Conservation (phyloP, 2,113 vertebrate genomes). For the Pipra filicauda region DNA sequence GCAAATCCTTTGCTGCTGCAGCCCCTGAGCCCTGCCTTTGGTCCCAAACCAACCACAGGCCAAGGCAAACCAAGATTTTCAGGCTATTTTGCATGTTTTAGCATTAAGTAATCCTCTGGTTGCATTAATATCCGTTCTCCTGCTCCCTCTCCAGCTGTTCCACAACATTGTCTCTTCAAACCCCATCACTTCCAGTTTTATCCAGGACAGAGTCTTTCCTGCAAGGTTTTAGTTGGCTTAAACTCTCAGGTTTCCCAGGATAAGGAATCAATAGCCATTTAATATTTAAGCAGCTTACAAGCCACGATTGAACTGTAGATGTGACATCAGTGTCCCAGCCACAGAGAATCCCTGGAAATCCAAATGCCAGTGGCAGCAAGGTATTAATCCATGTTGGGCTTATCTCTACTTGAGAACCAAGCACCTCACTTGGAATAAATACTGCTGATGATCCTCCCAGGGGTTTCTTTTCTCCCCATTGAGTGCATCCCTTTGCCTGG, state of each 20-base stretch:
- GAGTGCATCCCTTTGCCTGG: not conserved
- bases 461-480: not conserved
- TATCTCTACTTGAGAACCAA: not conserved
- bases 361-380: not conserved
- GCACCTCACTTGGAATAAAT: not conserved
- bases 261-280: slow-evolving; percentile 47
- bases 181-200: not conserved
- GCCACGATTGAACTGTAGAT: not conserved
- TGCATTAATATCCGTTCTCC: not conserved
- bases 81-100: not conserved
- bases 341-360: not conserved
- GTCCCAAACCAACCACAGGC: not conserved
- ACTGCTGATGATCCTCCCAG: not conserved
- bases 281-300: slow-evolving; percentile 50
- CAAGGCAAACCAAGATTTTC: not conserved
- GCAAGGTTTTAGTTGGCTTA: not conserved
- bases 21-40: not conserved
- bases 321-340: not conserved
- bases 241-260: not conserved
- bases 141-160: not conserved
- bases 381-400: not conserved
- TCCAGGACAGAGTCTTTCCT: not conserved
- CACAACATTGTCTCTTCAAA: not conserved
- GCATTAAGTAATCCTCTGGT: not conserved
- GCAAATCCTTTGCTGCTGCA: not conserved